Base-by-base conservation (phyloP, 2,888 invertebrate species). In the Ptychoptera albimana region DNA sequence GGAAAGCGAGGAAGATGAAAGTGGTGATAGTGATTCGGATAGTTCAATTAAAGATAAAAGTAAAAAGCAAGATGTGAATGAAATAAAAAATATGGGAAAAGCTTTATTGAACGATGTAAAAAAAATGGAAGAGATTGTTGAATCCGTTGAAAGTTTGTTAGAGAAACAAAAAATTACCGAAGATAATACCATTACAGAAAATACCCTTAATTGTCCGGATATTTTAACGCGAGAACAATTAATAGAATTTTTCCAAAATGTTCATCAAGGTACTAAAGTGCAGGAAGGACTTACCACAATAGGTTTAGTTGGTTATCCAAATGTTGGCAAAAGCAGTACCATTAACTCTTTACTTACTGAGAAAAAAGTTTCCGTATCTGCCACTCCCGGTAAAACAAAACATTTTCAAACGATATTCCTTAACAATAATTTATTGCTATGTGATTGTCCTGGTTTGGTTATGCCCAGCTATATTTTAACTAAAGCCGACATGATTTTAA, bases 301-400 rank as follows among this genome's bases (percentile, higher is more conserved):
- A 46, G 93, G 94, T 8, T 73, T 94, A 63, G 94, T 98, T 46
- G 98, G 98, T 2, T 99, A 98, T 68, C 98, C 98, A 0, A 98
- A 98, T 72, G 98, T 99, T 1, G 98, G 98, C n/a, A 98, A 99
- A 66, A 97, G 96, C 64, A 97, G 97, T 48, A 93, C 97, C 8
- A 94, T 99, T 47, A 99, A 99, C 70, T 75, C 92, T 13, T 63
- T 99, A 39, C 72, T 97, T 66, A 77, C 79, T 51, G 74, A 74
- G 31, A 97, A 84, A 57, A 84, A 84, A 68, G 83, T 83, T 0
- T 88, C 94, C 1, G 97, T 98, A 0, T 97, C 97, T 2, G 86
- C 94, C 0, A 99, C 97, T 48, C 98, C 98, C 0, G 98, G 98
- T 5, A 94, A 97, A 72, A 98, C 98, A 0, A 92, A 97, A 54